Percentiles rank a stretch among this genome's conserved stretches.
These are phyloP conservation scores for Laothoe populi DNA, from an alignment of 2,888 invertebrate species.

Conservation along the genomic window DNA sequence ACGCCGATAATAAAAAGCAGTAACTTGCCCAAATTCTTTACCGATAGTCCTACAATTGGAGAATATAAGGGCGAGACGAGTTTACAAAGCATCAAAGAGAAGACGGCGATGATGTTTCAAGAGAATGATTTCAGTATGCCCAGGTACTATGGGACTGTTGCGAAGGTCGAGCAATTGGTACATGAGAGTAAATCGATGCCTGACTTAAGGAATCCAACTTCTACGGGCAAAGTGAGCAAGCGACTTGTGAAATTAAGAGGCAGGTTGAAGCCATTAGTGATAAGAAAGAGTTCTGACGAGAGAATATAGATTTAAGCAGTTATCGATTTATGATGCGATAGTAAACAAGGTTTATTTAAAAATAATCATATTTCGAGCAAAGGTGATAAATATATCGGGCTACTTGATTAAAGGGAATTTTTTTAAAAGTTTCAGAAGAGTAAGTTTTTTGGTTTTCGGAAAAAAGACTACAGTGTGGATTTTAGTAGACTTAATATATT, in stretches of 20 bases:
- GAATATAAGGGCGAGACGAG: constrained; percentile 77
- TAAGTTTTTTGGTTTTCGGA: too few species aligned
- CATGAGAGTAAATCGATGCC: constrained; percentile 82
- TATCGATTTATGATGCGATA: too few species aligned
- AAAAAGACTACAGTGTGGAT: too few species aligned
- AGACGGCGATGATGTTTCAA: constrained; percentile 77
- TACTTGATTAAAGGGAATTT: too few species aligned
- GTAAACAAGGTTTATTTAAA: too few species aligned
- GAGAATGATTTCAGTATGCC: constrained; percentile 87
- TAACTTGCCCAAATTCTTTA: constrained; percentile 78
- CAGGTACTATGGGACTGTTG: constrained; percentile 82
- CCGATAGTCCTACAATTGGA: constrained; percentile 66
- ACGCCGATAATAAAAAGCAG: constrained; percentile 79
- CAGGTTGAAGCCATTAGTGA: constrained; percentile 75
- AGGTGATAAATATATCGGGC: too few species aligned
- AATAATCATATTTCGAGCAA: too few species aligned
- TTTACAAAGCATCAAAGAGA: constrained; percentile 79
- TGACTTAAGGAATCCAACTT: constrained; percentile 66
- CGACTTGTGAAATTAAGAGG: constrained; percentile 75
- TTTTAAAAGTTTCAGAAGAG: too few species aligned
- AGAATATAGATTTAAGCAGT: constrained; percentile 47
- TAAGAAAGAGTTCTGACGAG: constrained; percentile 77
- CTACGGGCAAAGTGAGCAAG: constrained; percentile 71
- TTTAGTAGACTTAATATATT: too few species aligned
- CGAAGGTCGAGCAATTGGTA: constrained; percentile 61